These are phyloP conservation scores for Semotilus atromaculatus DNA, from an alignment of 2,797 vertebrate genomes.

Conservation along the genomic window DNA sequence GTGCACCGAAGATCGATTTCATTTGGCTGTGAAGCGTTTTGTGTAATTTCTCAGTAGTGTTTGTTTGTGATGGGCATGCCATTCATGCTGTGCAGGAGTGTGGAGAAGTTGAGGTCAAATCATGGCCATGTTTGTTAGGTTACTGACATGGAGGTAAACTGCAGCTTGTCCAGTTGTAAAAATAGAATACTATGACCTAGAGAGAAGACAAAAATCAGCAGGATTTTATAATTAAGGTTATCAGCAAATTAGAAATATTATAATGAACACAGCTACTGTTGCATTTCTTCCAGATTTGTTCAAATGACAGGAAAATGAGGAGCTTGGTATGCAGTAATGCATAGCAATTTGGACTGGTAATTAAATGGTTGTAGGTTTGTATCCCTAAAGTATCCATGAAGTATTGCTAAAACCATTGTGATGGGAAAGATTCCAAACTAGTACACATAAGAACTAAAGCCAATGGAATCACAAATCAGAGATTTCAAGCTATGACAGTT, in stretches of 20 bases:
- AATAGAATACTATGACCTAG: conserved; percentile 35
- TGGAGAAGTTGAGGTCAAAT: conserved; percentile 40
- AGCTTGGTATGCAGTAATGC: background rate
- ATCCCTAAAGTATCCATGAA: background rate
- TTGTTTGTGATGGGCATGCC: background rate
- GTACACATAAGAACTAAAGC: background rate
- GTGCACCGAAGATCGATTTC: background rate
- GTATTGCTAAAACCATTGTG: background rate
- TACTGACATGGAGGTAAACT: conserved; percentile 11
- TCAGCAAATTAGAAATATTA: background rate
- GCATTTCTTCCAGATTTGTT: background rate
- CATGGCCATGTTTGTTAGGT: conserved; percentile 23
- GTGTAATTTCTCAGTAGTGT: background rate
- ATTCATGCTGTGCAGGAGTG: background rate
- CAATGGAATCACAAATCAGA: background rate
- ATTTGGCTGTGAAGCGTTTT: background rate
- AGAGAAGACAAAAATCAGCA: background rate
- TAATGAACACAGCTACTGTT: background rate
- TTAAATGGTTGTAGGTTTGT: background rate
- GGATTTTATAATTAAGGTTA: background rate
- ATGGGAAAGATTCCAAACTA: background rate
- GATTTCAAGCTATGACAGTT: background rate
- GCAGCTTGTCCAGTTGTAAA: conserved; percentile 19
- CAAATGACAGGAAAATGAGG: background rate
- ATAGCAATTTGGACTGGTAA: background rate